phyloP scores from a whole-genome alignment of 2,888 invertebrate genomes.

The Melieria crassipennis region DNA sequence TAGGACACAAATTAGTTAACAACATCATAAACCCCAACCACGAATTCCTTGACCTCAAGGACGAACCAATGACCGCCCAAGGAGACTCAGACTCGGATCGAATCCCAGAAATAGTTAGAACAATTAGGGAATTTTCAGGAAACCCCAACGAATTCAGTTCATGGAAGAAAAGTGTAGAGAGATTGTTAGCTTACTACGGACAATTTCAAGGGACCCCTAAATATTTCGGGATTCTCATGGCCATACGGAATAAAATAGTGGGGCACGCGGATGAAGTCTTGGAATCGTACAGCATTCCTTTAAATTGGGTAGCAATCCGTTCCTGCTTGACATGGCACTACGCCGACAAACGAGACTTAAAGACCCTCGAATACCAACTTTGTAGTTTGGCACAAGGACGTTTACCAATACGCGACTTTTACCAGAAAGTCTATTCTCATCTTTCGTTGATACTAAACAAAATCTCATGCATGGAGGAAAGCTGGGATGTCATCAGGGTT shows the following conservation, averaged over 20 bases:
- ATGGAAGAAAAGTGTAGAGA: slow-evolving; percentile 2
- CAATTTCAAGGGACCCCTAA: slow-evolving; percentile 7
- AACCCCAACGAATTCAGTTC: background rate
- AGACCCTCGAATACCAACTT: slow-evolving; percentile 27
- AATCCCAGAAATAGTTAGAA: background rate
- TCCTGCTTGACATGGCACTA: slow-evolving; percentile 11
- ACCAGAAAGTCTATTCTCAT: slow-evolving; percentile 40
- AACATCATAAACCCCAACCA: too few species aligned
- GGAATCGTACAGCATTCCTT: too few species aligned
- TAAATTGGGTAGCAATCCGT: slow-evolving; percentile 10
- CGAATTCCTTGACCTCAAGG: too few species aligned
- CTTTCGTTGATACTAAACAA: slow-evolving; percentile 44
- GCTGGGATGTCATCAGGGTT: slow-evolving; percentile 16
- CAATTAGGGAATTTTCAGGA: background rate
- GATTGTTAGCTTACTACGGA: slow-evolving; percentile 11
- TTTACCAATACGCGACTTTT: slow-evolving; percentile 39
- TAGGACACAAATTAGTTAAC: too few species aligned
- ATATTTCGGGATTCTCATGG: slow-evolving; percentile 16
- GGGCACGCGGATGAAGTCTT: too few species aligned
- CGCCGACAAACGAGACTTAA: slow-evolving; percentile 15
- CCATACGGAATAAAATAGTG: slow-evolving; percentile 16
- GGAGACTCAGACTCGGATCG: background rate
- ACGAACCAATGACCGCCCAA: too few species aligned
- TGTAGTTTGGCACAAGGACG: slow-evolving; percentile 29
- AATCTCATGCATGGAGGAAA: slow-evolving; percentile 36